Conservation (phyloP, 2,797 vertebrate species). For the Lerista edwardsae region DNA sequence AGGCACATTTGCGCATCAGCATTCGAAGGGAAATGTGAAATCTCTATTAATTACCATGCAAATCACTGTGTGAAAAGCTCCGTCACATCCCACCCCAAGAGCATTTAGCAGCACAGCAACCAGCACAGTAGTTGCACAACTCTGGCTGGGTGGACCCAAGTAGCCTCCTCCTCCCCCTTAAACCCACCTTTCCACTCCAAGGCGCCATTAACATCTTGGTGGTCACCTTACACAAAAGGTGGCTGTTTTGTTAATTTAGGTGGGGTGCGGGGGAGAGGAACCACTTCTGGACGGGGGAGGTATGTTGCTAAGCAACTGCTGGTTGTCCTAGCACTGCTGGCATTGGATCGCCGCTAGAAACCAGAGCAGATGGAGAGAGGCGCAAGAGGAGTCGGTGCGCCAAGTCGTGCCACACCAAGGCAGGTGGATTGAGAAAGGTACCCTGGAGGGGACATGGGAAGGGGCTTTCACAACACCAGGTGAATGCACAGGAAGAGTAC, state of each 20-base stretch:
- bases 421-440: neutral
- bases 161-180: neutral
- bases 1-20: too few species aligned
- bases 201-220: neutral
- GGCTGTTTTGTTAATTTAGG: neutral
- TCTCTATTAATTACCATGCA: too few species aligned
- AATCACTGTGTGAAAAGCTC: conserved; percentile 62
- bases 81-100: conserved; percentile 6
- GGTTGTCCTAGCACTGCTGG: neutral
- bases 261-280: neutral
- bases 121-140: neutral
- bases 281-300: neutral
- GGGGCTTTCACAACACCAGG: neutral
- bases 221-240: neutral
- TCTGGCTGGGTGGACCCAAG: too few species aligned
- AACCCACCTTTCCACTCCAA: neutral
- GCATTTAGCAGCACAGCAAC: neutral
- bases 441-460: neutral
- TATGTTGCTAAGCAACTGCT: neutral
- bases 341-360: neutral
- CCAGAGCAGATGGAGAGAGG: too few species aligned
- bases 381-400: too few species aligned
- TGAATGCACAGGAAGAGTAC: too few species aligned
- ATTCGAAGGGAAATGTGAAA: too few species aligned
- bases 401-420: neutral